phyloP scores from a whole-genome alignment of 2,888 invertebrate species.

The Lasioglossum calceatum region DNA sequence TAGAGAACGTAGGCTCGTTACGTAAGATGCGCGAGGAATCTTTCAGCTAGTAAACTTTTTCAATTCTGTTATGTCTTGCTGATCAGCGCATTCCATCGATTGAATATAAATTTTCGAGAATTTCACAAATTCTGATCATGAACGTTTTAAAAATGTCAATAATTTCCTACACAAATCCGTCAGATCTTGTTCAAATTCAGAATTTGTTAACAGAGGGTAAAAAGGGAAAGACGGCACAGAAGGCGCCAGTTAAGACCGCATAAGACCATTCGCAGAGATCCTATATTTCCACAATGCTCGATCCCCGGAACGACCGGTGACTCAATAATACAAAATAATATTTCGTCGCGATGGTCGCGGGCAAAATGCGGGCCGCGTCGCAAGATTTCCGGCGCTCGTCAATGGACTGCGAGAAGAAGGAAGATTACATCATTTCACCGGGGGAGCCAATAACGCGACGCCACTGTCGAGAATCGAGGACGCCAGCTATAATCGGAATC shows the following conservation, averaged over 20 bases:
- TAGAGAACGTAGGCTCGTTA: not conserved
- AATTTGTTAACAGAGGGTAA: not conserved
- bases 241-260: not conserved
- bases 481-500: constrained; percentile 64
- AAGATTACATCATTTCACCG: constrained; percentile 45
- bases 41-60: not conserved
- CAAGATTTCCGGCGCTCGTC: constrained; percentile 21
- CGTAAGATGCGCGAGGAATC: not conserved
- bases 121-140: not conserved
- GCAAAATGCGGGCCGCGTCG: not conserved
- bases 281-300: not conserved
- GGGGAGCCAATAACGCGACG: constrained; percentile 44
- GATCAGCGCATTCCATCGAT: not conserved
- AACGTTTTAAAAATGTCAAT: not conserved
- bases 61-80: not conserved
- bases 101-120: not conserved
- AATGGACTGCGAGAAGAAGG: constrained; percentile 21
- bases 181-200: not conserved
- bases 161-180: not conserved
- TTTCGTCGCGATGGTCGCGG: not conserved
- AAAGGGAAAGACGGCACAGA: not conserved
- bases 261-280: not conserved
- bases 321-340: constrained; percentile 7
- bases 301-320: not conserved
- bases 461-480: constrained; percentile 49